A percentile compares a stretch with the other conserved stretches of the same genome.
These are phyloP conservation scores for Eurois occulta DNA, from an alignment of 2,888 invertebrate species.

Conservation along the genomic window DNA sequence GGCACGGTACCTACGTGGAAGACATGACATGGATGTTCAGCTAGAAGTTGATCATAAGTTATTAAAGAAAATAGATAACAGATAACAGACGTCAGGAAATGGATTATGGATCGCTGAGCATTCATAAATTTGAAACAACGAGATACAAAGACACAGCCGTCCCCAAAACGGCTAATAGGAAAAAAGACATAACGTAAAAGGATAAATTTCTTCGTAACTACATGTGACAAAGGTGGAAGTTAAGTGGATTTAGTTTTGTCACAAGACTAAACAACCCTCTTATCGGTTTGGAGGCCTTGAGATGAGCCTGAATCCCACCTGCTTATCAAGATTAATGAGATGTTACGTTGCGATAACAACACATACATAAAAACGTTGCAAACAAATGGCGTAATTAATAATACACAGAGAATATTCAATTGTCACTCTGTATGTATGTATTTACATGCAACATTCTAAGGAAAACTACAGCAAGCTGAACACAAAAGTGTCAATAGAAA, in stretches of 20 bases:
- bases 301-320: conserved; percentile 79
- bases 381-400: conserved; percentile 58
- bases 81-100: conserved; percentile 7
- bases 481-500: conserved; percentile 47
- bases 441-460: conserved; percentile 25
- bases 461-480: conserved; percentile 36
- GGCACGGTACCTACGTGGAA: conserved; percentile 12
- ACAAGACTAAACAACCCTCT: conserved; percentile 72
- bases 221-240: conserved; percentile 41
- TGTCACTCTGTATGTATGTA: conserved; percentile 10
- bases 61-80: conserved; percentile 13
- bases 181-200: conserved; percentile 30
- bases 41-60: conserved; percentile 23
- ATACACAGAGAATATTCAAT: conserved; percentile 47
- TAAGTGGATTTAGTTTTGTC: conserved; percentile 58
- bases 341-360: conserved; percentile 69
- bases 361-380: conserved; percentile 51
- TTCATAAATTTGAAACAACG: conserved; percentile 6
- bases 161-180: neutral
- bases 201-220: conserved; percentile 27
- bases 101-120: conserved; percentile 17
- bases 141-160: neutral
- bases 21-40: conserved; percentile 13
- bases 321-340: conserved; percentile 85
- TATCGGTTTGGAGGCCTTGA: conserved; percentile 83